phyloP scores from a whole-genome alignment of 1,140 invertebrate genomes.

The Cydia splendana region DNA sequence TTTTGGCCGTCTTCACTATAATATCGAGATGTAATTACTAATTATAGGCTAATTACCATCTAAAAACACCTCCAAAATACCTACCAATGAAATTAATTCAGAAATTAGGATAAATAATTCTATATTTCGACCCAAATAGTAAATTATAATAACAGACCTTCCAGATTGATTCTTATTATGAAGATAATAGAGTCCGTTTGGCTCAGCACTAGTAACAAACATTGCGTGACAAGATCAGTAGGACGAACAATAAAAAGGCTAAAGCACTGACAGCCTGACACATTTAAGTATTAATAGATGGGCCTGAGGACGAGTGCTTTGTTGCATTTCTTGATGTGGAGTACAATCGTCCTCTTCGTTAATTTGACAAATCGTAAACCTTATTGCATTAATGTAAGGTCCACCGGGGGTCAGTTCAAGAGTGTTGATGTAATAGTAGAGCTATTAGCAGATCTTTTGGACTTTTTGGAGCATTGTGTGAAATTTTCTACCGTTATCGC shows the following conservation, averaged over 20 bases:
- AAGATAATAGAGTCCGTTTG: neutral
- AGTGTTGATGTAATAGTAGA: too few species aligned
- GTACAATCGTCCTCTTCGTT: neutral
- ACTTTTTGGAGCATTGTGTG: too few species aligned
- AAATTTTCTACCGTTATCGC: too few species aligned
- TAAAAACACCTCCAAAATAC: neutral
- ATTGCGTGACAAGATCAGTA: conserved; percentile 24
- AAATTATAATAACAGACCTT: neutral
- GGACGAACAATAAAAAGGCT: conserved; percentile 18
- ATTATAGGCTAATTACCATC: neutral
- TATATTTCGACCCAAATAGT: conserved; percentile 9
- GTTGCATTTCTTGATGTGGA: neutral
- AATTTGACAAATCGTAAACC: neutral
- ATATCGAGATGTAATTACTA: neutral
- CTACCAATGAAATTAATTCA: neutral
- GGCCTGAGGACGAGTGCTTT: neutral
- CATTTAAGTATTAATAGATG: conserved; percentile 20
- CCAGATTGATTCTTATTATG: neutral
- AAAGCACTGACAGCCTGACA: neutral
- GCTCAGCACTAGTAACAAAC: neutral
- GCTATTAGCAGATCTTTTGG: too few species aligned
- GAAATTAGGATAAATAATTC: neutral
- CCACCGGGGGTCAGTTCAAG: too few species aligned
- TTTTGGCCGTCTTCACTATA: too few species aligned
- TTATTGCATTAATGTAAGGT: too few species aligned